These are phyloP conservation scores for Rhyacichthys aspro DNA, from an alignment of 2,797 vertebrate species.

Conservation along the genomic window DNA sequence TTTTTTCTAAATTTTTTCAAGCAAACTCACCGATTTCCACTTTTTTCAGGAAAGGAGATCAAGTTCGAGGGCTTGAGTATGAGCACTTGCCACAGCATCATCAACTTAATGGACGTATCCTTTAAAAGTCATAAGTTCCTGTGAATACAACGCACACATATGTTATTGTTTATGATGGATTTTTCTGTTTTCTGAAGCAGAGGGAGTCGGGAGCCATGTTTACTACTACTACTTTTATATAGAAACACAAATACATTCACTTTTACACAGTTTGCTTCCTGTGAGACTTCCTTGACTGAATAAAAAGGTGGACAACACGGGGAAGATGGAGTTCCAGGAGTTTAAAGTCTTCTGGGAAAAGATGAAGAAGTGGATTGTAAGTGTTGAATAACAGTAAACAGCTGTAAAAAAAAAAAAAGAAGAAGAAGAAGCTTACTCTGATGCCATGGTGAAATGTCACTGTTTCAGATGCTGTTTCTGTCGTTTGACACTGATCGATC, in stretches of 20 bases:
- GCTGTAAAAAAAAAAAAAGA: no score
- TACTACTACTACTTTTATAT: no score
- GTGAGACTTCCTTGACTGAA: constrained; percentile 58
- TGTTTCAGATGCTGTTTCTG: constrained; percentile 86
- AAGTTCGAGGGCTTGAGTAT: constrained; percentile 87
- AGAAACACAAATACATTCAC: no score
- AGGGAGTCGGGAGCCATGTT: no score
- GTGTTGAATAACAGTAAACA: constrained; percentile 42
- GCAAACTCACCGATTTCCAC: no score
- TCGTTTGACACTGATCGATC: constrained; percentile 87
- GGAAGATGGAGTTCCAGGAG: constrained; percentile 89
- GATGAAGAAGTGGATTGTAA: constrained; percentile 93
- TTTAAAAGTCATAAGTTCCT: constrained; percentile 60
- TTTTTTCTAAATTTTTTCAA: no score
- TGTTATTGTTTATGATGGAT: no score
- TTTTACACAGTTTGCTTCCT: background rate
- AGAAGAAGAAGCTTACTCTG: no score
- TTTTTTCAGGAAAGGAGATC: constrained; percentile 84
- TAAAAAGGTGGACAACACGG: constrained; percentile 83
- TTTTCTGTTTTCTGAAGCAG: no score
- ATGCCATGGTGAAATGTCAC: constrained; percentile 4
- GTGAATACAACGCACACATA: no score
- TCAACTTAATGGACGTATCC: constrained; percentile 98
- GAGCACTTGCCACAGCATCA: constrained; percentile 90
- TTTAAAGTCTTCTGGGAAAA: constrained; percentile 95